Percentiles rank a stretch among this genome's conserved stretches.
These are phyloP conservation scores for Achatina immaculata DNA, from an alignment of 1,140 invertebrate genomes.

Conservation along the genomic window DNA sequence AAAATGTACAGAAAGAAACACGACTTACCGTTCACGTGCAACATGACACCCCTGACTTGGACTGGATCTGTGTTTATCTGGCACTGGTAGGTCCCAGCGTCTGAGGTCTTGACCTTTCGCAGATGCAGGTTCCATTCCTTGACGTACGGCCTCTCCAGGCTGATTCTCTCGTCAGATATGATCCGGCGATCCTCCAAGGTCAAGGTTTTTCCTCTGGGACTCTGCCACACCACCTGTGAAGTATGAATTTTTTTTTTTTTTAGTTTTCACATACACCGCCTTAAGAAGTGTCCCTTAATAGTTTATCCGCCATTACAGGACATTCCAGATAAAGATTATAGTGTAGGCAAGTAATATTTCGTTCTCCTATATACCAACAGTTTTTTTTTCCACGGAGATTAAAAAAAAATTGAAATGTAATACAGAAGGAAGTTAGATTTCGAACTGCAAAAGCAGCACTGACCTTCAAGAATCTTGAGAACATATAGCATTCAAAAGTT, in stretches of 20 bases:
- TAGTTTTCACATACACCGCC: background rate
- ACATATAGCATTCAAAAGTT: too few relatives aligned
- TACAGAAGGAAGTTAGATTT: too few relatives aligned
- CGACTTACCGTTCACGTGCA: constrained; percentile 55
- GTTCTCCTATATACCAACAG: too few relatives aligned
- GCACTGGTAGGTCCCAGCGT: constrained; percentile 63
- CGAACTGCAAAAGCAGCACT: too few relatives aligned
- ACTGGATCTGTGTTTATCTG: constrained; percentile 66
- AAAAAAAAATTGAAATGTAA: too few relatives aligned
- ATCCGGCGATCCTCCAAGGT: constrained; percentile 59
- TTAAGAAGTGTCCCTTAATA: background rate
- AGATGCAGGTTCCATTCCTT: constrained; percentile 68
- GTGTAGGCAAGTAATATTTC: too few relatives aligned
- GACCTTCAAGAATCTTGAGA: too few relatives aligned
- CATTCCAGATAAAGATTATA: too few relatives aligned
- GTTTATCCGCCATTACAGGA: too few relatives aligned
- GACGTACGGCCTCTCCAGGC: constrained; percentile 59
- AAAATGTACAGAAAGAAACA: too few relatives aligned
- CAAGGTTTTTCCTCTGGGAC: constrained; percentile 51
- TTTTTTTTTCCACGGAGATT: too few relatives aligned
- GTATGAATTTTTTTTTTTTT: too few relatives aligned
- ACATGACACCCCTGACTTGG: constrained; percentile 51
- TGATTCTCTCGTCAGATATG: constrained; percentile 63
- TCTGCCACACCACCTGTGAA: constrained; percentile 64
- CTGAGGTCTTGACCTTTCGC: constrained; percentile 52